phyloP scores from a whole-genome alignment of 2,797 vertebrate genomes.

The Malurus leucopterus region DNA sequence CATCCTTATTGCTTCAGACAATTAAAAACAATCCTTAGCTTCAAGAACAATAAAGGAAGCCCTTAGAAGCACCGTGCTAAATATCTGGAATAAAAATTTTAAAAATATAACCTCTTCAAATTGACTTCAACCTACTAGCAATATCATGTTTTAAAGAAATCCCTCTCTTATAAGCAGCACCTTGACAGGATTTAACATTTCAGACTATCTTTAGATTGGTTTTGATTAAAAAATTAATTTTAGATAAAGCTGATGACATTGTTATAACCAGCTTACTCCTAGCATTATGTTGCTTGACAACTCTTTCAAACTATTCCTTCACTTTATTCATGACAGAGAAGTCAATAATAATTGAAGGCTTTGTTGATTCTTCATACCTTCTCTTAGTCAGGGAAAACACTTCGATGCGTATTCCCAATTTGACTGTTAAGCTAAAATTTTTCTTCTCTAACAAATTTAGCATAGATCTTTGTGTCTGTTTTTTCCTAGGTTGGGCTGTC shows the following conservation, averaged over 20 bases:
- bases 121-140: constrained; percentile 49
- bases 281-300: constrained; percentile 33
- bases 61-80: background rate
- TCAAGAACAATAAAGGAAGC: constrained; percentile 14
- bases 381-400: background rate
- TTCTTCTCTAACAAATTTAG: constrained; percentile 19
- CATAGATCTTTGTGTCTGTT: background rate
- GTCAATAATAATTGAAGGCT: constrained; percentile 44
- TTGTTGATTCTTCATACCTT: constrained; percentile 12
- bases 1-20: constrained; percentile 49
- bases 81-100: constrained; percentile 3
- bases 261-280: constrained; percentile 32
- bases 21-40: constrained; percentile 52
- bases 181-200: constrained; percentile 51
- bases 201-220: constrained; percentile 45
- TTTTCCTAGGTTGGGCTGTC: background rate
- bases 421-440: background rate
- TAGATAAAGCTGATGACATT: constrained; percentile 17
- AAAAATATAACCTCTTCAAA: constrained; percentile 41
- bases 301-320: constrained; percentile 35
- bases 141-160: constrained; percentile 51
- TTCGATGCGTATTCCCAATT: background rate
- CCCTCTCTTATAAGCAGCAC: constrained; percentile 14
- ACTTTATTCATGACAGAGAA: constrained; percentile 4
- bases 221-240: constrained; percentile 58